Conservation (phyloP, 64 coral and sea anemone genomes). For the Trachythela sp. region DNA sequence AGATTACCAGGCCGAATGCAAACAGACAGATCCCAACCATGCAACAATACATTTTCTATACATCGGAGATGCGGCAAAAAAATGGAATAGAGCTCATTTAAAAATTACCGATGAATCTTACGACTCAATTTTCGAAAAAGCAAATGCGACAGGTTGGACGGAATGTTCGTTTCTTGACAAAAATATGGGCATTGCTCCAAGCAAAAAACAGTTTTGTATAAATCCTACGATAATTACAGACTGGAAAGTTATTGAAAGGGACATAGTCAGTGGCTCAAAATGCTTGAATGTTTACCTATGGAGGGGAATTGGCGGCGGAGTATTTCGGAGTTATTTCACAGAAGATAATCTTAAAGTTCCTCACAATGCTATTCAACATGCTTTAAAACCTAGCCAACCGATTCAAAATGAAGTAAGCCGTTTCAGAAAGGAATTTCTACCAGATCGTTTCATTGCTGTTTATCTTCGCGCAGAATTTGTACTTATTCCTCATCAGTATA, state of each 20-base stretch:
- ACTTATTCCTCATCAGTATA: not conserved
- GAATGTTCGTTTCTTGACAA: not conserved
- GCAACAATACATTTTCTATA: not conserved
- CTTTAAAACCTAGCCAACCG: not conserved
- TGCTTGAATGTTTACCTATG: not conserved
- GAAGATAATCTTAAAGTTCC: not conserved
- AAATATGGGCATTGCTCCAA: not conserved
- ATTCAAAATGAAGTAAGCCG: not conserved
- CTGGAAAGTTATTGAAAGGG: not conserved
- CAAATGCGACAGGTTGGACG: not conserved
- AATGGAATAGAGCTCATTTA: not conserved
- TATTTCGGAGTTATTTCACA: not conserved
- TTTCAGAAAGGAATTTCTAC: not conserved
- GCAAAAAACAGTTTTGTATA: not conserved
- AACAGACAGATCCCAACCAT: not conserved
- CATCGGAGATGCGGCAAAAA: not conserved
- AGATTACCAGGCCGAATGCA: not conserved
- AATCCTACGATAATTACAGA: not conserved
- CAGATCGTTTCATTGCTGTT: not conserved
- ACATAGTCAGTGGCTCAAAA: not conserved
- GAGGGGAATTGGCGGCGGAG: not conserved
- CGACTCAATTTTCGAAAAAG: not conserved
- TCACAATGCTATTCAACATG: not conserved
- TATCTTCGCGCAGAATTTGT: not conserved
- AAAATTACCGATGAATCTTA: not conserved